phyloP scores from a whole-genome alignment of 2,888 invertebrate species.

The Camponotus fellah region DNA sequence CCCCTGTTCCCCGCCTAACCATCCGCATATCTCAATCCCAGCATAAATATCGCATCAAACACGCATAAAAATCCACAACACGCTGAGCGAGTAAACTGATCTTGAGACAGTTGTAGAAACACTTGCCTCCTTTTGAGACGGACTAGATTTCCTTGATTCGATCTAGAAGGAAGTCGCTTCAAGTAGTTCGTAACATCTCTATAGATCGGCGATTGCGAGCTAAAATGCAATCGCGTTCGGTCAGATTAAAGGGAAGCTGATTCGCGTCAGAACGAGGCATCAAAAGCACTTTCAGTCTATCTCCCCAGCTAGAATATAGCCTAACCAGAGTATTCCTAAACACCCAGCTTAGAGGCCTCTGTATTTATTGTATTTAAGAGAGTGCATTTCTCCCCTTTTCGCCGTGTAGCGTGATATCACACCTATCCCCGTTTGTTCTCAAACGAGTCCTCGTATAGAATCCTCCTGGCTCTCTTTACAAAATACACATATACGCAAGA shows the following conservation, averaged over 20 bases:
- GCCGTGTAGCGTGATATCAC: slow-evolving; percentile 42
- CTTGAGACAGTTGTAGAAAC: slow-evolving; percentile 47
- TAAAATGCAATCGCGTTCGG: slow-evolving; percentile 3
- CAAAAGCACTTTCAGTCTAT: slow-evolving; percentile 36
- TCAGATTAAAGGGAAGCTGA: slow-evolving; percentile 35
- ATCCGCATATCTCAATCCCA: slow-evolving; percentile 53
- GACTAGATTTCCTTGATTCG: slow-evolving; percentile 7
- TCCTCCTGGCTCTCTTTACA: slow-evolving; percentile 61
- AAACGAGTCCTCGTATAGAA: slow-evolving; percentile 57
- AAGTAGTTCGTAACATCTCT: background rate
- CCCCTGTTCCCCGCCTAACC: slow-evolving; percentile 50
- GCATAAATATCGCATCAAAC: slow-evolving; percentile 44
- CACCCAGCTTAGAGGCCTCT: slow-evolving; percentile 69
- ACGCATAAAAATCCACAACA: slow-evolving; percentile 44
- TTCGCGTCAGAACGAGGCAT: slow-evolving; percentile 2
- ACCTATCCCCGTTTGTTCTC: slow-evolving; percentile 6
- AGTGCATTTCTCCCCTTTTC: slow-evolving; percentile 57
- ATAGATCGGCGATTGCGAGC: background rate
- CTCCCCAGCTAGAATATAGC: slow-evolving; percentile 44
- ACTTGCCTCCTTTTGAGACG: slow-evolving; percentile 37
- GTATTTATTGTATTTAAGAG: slow-evolving; percentile 72
- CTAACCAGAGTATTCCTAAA: slow-evolving; percentile 45
- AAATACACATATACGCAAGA: slow-evolving; percentile 17
- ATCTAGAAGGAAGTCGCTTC: background rate
- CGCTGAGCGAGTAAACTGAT: slow-evolving; percentile 45